Evolutionary conservation across 2,888 invertebrate species (phyloP), one percentile per base, ranked within the genome.

Genomic region (Troides helena): DNA sequence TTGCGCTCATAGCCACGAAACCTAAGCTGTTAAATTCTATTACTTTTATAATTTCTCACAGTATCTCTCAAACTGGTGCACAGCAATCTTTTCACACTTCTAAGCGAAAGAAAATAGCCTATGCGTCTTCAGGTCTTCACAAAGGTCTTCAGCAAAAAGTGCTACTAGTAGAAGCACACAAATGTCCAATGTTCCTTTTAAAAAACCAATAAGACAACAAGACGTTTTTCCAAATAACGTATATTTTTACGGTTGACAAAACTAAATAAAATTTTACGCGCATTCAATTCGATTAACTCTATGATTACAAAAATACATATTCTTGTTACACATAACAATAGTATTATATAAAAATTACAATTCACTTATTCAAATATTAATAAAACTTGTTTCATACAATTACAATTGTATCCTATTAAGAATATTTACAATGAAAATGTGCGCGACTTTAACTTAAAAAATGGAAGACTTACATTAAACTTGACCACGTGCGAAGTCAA

Each of bases 221-320:
- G 25, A 43, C 50, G 36, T 67, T 56, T 67, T 67, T 56, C 56
- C 81, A 83, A 86, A 85, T 88, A 86, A 81, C 86, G 85, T 90
- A 85, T 86, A 86, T 85, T 88, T 86, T 85, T 83, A 85, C 83
- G 86, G 81, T 86, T 83, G 81, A 85, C 81, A 85, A 82, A 86
- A 82, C 82, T 79, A 82, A 30, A 85, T 85, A 85, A 81, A 82
- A 81, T 72, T 74, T 70, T 69, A 60, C 58, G 50, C 59, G 65
- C 57, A 57, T 21, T 57, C 80, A 72, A 72, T 70, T 72, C 81
- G 73, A 81, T 77, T 77, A 81, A 82, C 77, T 77, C 80, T 87
- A 87, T 76, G 85, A 86, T 91, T 90, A 92, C 83, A 90, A 91
- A 92, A 90, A 90, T 90, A 91, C 80, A 80, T 82, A 82, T 86